Percentiles rank a stretch among this genome's conserved stretches.
Evolutionary conservation across 1,140 invertebrate genomes (phyloP).

Genomic region (Lordiphosa clarofinis): DNA sequence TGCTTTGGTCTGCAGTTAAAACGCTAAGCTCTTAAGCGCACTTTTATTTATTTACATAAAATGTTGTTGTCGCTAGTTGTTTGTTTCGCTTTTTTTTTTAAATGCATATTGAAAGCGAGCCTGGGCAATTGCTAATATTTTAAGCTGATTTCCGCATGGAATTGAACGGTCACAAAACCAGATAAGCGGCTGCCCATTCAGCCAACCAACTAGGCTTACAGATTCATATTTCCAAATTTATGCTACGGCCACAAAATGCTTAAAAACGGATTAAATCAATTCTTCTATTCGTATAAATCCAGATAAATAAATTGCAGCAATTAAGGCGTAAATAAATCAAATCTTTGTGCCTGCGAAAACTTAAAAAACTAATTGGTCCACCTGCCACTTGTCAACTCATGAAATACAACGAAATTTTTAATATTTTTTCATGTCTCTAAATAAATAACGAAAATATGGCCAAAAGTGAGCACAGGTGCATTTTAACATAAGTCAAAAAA

Average conservation of each 20-base stretch:
- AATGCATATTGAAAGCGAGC: conserved; percentile 51
- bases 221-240: conserved; percentile 13
- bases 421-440: conserved; percentile 19
- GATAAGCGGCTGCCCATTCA: conserved; percentile 40
- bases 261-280: conserved; percentile 8
- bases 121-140: conserved; percentile 52
- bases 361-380: conserved; percentile 52
- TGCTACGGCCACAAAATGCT: conserved; percentile 26
- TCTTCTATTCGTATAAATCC: background rate
- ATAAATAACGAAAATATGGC: conserved; percentile 37
- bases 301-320: conserved; percentile 36
- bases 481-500: conserved; percentile 25
- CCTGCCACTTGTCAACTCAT: conserved; percentile 54
- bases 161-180: conserved; percentile 60
- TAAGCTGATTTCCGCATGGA: conserved; percentile 70
- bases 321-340: conserved; percentile 59
- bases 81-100: conserved; percentile 20
- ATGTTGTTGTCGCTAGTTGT: conserved; percentile 10
- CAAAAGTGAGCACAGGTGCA: conserved; percentile 45
- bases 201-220: background rate
- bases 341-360: conserved; percentile 37
- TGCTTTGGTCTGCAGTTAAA: conserved; percentile 16
- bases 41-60: conserved; percentile 64
- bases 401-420: conserved; percentile 34
- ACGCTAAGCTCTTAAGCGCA: conserved; percentile 64